These are phyloP conservation scores for Rhaphigaster nebulosa DNA, from an alignment of 2,888 invertebrate genomes.

Conservation along the genomic window DNA sequence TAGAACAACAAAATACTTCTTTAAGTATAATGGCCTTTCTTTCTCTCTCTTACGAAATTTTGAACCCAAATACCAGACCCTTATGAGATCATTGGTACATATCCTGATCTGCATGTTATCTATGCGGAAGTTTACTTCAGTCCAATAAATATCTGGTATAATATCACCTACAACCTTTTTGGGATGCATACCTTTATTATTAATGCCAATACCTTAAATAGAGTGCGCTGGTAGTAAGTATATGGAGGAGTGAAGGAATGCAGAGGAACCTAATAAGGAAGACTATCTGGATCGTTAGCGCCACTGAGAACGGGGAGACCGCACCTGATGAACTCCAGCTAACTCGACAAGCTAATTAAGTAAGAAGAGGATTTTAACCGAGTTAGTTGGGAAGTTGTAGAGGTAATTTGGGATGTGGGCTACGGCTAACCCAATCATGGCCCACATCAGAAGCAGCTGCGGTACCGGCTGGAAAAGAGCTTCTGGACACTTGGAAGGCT, in stretches of 20 bases:
- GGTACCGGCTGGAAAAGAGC: background rate
- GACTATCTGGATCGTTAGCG: background rate
- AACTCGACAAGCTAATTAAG: slow-evolving; percentile 47
- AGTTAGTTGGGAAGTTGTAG: slow-evolving; percentile 20
- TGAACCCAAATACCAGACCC: no score
- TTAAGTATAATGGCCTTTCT: no score
- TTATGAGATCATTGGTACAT: no score
- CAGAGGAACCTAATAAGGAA: slow-evolving; percentile 9
- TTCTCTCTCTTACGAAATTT: no score
- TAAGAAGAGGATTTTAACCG: slow-evolving; percentile 48
- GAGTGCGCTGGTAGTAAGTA: background rate
- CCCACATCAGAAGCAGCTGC: slow-evolving; percentile 22
- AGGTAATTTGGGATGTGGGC: slow-evolving; percentile 44
- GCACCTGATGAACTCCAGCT: slow-evolving; percentile 41
- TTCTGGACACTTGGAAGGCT: background rate
- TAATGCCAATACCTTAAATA: no score
- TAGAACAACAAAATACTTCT: no score
- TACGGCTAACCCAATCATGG: background rate
- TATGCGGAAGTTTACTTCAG: no score
- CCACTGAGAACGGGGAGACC: background rate
- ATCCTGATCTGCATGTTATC: no score
- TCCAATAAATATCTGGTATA: no score
- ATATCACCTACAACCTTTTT: no score
- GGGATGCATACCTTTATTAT: no score
- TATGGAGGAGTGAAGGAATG: background rate